These are phyloP conservation scores for Epinephelus lanceolatus DNA, from an alignment of 2,113 vertebrate species.

Conservation along the genomic window DNA sequence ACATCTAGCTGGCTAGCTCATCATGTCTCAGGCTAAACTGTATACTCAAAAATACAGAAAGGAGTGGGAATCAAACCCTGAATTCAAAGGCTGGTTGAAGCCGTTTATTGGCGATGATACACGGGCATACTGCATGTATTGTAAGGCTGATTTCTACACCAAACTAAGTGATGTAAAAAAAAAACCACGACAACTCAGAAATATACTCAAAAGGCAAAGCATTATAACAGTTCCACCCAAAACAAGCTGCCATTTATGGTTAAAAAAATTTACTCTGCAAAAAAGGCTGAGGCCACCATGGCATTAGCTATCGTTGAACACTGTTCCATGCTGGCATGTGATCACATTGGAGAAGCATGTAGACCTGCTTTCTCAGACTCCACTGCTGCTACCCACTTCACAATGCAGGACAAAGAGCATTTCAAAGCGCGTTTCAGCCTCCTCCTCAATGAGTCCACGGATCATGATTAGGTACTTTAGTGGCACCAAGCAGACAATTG, in stretches of 20 bases:
- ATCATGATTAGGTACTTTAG: slow-evolving; percentile 6
- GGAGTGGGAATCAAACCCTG: slow-evolving; percentile 22
- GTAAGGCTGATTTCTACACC: neutral
- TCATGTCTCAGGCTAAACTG: too few species aligned
- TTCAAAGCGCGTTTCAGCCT: neutral
- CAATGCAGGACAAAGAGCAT: slow-evolving; percentile 20
- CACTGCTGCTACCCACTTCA: slow-evolving; percentile 7
- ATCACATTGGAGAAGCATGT: slow-evolving; percentile 24
- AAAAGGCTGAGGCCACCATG: slow-evolving; percentile 3
- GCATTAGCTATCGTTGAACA: slow-evolving; percentile 1
- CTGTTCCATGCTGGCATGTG: slow-evolving; percentile 9
- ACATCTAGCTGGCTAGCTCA: too few species aligned
- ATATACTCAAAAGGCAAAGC: slow-evolving; percentile 11
- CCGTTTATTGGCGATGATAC: slow-evolving; percentile 1
- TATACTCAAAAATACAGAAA: neutral
- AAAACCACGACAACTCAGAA: neutral
- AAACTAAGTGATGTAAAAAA: slow-evolving; percentile 16
- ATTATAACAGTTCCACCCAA: neutral
- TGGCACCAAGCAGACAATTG: neutral
- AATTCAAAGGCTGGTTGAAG: slow-evolving; percentile 23
- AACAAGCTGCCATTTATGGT: neutral
- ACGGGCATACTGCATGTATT: neutral
- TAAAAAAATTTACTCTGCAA: neutral
- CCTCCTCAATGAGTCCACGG: slow-evolving; percentile 9
- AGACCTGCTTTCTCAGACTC: slow-evolving; percentile 18